A percentile compares a stretch with the other conserved stretches of the same genome.
Evolutionary conservation across 2,797 vertebrate genomes (phyloP).

Genomic region (Pangasius sanitwongsei): DNA sequence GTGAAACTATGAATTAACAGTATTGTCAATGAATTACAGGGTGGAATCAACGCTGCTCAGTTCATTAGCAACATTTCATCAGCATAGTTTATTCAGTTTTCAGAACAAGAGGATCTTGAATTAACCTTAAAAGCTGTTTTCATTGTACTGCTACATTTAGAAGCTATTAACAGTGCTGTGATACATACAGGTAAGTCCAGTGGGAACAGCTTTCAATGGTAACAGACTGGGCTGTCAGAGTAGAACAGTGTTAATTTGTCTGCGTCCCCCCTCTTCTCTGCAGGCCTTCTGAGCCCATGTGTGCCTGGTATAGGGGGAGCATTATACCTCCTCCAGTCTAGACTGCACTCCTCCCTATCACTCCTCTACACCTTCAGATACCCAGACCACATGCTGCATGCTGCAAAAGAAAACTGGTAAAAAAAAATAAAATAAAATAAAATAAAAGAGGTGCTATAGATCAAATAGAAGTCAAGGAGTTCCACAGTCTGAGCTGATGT

Average conservation of each 20-base stretch:
- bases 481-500: background rate
- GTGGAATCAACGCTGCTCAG: conserved; percentile 3
- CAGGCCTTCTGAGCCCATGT: conserved; percentile 49
- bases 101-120: background rate
- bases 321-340: conserved; percentile 53
- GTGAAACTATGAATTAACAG: background rate
- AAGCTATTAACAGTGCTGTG: conserved; percentile 31
- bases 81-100: background rate
- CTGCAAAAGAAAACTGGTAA: conserved; percentile 43
- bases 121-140: background rate
- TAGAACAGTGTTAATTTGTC: conserved; percentile 59
- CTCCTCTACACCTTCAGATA: conserved; percentile 44
- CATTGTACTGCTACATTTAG: conserved; percentile 11
- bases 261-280: conserved; percentile 47
- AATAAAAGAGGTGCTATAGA: conserved; percentile 26
- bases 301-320: conserved; percentile 54
- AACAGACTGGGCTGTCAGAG: conserved; percentile 40
- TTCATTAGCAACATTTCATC: background rate
- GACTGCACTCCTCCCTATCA: conserved; percentile 46
- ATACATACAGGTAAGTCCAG: conserved; percentile 46
- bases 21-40: background rate
- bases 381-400: conserved; percentile 48
- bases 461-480: conserved; percentile 42
- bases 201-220: conserved; percentile 40
- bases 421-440: background rate